Evolutionary conservation across 2,113 vertebrate genomes (phyloP).

Genomic region (Dipodomys merriami): DNA sequence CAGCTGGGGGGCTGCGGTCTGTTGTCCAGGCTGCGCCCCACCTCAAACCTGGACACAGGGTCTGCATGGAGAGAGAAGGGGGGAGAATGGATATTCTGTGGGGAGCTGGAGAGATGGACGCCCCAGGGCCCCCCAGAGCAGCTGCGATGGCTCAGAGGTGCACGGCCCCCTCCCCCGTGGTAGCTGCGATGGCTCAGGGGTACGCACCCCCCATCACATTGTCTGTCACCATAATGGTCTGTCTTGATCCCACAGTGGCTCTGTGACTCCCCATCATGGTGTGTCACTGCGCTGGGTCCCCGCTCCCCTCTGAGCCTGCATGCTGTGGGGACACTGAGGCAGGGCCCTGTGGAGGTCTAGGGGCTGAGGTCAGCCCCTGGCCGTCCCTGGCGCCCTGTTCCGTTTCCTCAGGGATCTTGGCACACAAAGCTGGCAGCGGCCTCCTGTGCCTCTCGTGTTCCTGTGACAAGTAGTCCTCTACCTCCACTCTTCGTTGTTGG

Average conservation of each 20-base stretch:
- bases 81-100: background rate
- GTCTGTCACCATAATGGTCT: background rate
- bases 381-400: background rate
- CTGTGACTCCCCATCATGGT: background rate
- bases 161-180: background rate
- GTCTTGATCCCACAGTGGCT: background rate
- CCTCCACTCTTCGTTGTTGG: too few species aligned
- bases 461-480: too few species aligned
- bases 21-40: conserved; percentile 91
- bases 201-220: too few species aligned
- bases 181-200: background rate
- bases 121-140: too few species aligned
- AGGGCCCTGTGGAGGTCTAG: background rate
- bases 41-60: conserved; percentile 92
- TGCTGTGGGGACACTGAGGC: background rate
- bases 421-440: too few species aligned
- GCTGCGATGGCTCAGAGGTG: background rate
- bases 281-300: too few species aligned
- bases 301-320: too few species aligned
- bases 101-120: too few species aligned
- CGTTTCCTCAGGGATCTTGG: too few species aligned
- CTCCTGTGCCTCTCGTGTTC: background rate
- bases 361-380: too few species aligned
- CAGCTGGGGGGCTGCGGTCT: conserved; percentile 91
- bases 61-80: conserved; percentile 81